Base-by-base conservation (phyloP, 2,113 vertebrate species). In the Leptobrachium leishanense region DNA sequence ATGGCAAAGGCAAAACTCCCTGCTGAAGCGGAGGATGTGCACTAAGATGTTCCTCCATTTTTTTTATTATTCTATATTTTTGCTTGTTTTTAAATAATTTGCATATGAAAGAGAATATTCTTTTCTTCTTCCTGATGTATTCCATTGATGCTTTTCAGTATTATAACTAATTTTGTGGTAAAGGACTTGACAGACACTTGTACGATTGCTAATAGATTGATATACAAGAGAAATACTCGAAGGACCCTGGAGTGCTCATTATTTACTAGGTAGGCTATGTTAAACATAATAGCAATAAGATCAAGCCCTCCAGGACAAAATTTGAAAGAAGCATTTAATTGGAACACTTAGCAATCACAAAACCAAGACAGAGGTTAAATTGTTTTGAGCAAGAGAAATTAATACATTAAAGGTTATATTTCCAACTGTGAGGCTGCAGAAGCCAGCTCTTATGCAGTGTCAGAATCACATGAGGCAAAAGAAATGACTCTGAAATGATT, bases 341-440 rank as follows among this genome's bases (percentile, higher is more conserved):
- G 92, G 90, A 92, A 92, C 90, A 93, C 89, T 94, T 93, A 92
- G 91, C 91, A 93, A 94, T 94, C 92, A 92, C 88, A 91, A 91
- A 93, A 91, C 91, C 91, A 92, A 91, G 92, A 90, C 90, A 90
- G 93, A 94, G 93, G 93, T 94, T 94, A 94, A 94, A 92, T 94
- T 94, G 92, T 94, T 94, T 94, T 93, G 93, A 93, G 92, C 91
- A 91, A 92, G 91, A 93, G 91, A 94, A 94, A 94, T 94, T 93
- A 94, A 93, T 93, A 92, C 91, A 93, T 94, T 93, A 93, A 94
- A 94, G 92, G 93, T 94, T 94, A 94, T 90, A 90, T 91, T 92
- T 92, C 93, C 93, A 91, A 90, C 91, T 91, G 93, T 54, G 93
- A 91, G 90, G 90, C 92, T 88, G 89, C 87, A 87, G 91, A 91